These are phyloP conservation scores for Dicyrtoma fusca DNA, from an alignment of 2,888 invertebrate species.

Conservation along the genomic window DNA sequence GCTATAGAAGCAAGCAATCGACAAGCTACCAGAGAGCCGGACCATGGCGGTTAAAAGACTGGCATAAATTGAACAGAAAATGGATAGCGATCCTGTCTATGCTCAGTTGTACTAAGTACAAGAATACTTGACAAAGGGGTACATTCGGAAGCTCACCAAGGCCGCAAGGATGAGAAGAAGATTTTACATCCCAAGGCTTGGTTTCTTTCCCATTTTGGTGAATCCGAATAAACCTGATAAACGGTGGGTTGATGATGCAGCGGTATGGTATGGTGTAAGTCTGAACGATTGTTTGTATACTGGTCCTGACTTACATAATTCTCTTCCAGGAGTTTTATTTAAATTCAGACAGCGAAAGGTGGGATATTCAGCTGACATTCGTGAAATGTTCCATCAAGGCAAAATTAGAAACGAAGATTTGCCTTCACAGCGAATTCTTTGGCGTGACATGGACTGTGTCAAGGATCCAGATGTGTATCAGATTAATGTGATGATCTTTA, in stretches of 20 bases:
- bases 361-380: constrained; percentile 38
- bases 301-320: constrained; percentile 43
- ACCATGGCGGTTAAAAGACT: not conserved
- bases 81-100: not conserved
- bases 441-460: constrained; percentile 33
- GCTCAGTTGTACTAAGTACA: not conserved
- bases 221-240: constrained; percentile 50
- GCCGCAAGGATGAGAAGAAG: constrained; percentile 7
- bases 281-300: constrained; percentile 44
- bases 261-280: constrained; percentile 35
- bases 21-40: not conserved
- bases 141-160: constrained; percentile 10
- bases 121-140: constrained; percentile 7
- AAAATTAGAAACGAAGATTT: constrained; percentile 36
- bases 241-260: constrained; percentile 48
- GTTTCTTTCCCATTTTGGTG: constrained; percentile 49
- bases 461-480: not conserved
- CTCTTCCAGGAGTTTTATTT: constrained; percentile 35
- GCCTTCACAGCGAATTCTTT: constrained; percentile 40
- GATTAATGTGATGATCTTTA: constrained; percentile 1
- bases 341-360: constrained; percentile 40
- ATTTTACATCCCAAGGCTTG: constrained; percentile 11
- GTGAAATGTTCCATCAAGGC: constrained; percentile 44
- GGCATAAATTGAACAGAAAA: not conserved
- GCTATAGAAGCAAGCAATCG: constrained; percentile 4